Conservation (phyloP, 53 echinoderm and acorn worm genomes). For the Stichopus horrens region DNA sequence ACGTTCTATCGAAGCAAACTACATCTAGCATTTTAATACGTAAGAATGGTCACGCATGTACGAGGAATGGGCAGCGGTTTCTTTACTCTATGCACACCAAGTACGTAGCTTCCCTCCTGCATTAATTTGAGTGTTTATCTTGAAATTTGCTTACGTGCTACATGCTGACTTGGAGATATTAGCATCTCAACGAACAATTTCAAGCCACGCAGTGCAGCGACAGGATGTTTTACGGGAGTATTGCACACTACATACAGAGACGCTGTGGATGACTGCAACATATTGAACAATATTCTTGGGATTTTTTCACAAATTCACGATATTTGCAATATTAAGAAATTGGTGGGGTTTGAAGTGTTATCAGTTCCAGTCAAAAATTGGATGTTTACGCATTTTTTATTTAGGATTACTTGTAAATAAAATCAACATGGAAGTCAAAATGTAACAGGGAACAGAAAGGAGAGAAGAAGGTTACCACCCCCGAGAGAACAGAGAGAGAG, state of each 20-base stretch:
- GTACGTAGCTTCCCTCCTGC: constrained; percentile 5
- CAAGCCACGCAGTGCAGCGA: not conserved
- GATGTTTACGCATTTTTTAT: not conserved
- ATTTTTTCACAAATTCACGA: not conserved
- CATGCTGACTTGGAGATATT: constrained; percentile 20
- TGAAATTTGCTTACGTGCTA: constrained; percentile 34
- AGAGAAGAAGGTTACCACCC: not conserved
- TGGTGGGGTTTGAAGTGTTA: not conserved
- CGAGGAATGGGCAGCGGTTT: not conserved
- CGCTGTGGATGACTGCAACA: not conserved
- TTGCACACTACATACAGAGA: constrained; percentile 20
- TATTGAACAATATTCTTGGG: not conserved
- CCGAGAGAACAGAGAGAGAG: not conserved
- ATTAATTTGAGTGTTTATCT: constrained; percentile 44
- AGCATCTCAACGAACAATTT: constrained; percentile 8
- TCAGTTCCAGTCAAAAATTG: not conserved
- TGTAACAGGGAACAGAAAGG: not conserved
- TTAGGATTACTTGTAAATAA: constrained; percentile 14
- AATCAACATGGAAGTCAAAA: constrained; percentile 29
- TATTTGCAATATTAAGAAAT: not conserved
- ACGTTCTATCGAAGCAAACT: not conserved
- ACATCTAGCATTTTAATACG: not conserved
- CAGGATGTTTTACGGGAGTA: not conserved
- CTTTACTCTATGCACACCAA: not conserved
- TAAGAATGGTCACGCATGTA: not conserved